Evolutionary conservation across 2,113 vertebrate genomes (phyloP).

Genomic region (Elgaria multicarinata): DNA sequence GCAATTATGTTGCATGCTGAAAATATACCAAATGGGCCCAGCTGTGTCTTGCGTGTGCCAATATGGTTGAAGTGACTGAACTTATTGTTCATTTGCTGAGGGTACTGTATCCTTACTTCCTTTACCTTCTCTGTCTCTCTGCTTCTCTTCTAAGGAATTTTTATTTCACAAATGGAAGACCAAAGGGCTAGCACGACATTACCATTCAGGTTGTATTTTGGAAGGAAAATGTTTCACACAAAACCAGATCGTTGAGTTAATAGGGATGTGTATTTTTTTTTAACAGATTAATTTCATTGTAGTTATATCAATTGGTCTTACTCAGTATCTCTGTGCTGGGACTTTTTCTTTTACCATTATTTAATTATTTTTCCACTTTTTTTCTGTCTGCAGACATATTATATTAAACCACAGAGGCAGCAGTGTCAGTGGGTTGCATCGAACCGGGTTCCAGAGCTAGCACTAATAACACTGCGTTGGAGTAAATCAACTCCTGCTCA

Average conservation of each 20-base stretch:
- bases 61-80: constrained; percentile 39
- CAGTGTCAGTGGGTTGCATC: no score
- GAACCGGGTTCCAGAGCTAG: no score
- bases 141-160: not conserved
- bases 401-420: not conserved
- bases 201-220: not conserved
- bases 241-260: not conserved
- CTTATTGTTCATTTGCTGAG: not conserved
- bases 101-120: not conserved
- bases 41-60: constrained; percentile 43
- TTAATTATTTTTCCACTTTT: not conserved
- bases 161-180: not conserved
- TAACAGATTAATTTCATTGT: not conserved
- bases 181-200: not conserved
- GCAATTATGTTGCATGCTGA: constrained; percentile 54
- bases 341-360: not conserved
- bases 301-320: not conserved
- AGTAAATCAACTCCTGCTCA: no score
- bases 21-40: constrained; percentile 31
- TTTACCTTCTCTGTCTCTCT: not conserved
- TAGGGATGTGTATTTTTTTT: not conserved
- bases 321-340: not conserved
- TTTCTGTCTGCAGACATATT: not conserved
- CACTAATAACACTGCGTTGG: no score
- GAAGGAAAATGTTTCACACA: not conserved